These are phyloP conservation scores for Crotophaga sulcirostris DNA, from an alignment of 2,113 vertebrate genomes.

Conservation along the genomic window DNA sequence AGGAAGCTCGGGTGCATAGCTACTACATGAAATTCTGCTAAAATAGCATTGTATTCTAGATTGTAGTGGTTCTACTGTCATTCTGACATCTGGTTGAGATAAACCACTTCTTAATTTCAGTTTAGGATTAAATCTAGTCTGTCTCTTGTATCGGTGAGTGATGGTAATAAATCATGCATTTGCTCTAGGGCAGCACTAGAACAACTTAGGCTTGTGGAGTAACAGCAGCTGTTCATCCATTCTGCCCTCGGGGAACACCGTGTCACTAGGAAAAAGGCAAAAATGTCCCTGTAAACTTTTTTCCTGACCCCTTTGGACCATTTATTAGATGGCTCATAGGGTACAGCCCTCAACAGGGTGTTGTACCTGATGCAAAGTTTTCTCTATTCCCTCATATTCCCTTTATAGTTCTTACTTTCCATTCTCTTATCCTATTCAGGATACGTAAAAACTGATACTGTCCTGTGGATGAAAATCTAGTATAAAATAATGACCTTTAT, in stretches of 20 bases:
- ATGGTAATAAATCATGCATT: not conserved
- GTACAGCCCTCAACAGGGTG: not conserved
- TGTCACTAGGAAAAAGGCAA: not conserved
- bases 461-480: not conserved
- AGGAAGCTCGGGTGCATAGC: not conserved
- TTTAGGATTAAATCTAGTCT: not conserved
- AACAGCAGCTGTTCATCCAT: not conserved
- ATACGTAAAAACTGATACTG: not conserved
- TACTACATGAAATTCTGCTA: not conserved
- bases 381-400: not conserved
- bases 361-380: not conserved
- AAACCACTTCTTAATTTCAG: not conserved
- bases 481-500: not conserved
- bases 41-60: not conserved
- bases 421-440: not conserved
- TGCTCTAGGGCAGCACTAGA: not conserved
- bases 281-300: not conserved
- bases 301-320: not conserved
- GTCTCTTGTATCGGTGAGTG: not conserved
- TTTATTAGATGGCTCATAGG: not conserved
- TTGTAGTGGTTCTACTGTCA: not conserved
- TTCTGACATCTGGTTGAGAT: not conserved
- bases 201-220: not conserved
- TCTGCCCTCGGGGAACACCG: not conserved
- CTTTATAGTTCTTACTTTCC: not conserved